Evolutionary conservation across 1,140 invertebrate genomes (phyloP).

Genomic region (Nixonia krombeini): DNA sequence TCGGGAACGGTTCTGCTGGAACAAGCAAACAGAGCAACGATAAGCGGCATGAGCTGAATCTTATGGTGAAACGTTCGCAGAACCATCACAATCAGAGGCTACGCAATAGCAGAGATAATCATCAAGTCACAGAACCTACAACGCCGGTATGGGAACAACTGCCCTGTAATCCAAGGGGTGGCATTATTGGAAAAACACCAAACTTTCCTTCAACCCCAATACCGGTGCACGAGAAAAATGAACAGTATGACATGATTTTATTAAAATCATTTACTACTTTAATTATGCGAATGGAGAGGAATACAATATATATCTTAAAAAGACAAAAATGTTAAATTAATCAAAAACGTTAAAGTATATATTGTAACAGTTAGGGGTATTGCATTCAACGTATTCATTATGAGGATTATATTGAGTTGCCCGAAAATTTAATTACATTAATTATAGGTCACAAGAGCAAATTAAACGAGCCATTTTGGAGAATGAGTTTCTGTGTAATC

Average conservation of each 20-base stretch:
- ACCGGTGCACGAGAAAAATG: constrained; percentile 36
- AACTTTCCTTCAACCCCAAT: constrained; percentile 53
- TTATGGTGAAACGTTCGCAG: constrained; percentile 9
- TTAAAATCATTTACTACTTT: too few relatives aligned
- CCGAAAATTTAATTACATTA: too few relatives aligned
- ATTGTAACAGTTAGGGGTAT: too few relatives aligned
- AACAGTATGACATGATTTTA: constrained; percentile 1
- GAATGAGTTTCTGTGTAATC: constrained; percentile 94
- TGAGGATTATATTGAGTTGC: too few relatives aligned
- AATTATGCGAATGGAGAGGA: too few relatives aligned
- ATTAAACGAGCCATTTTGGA: constrained; percentile 84
- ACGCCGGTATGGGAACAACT: constrained; percentile 34
- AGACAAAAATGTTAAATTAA: too few relatives aligned
- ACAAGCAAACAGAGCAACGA: neutral
- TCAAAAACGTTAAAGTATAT: too few relatives aligned
- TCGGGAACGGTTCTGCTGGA: constrained; percentile 7
- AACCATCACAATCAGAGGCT: constrained; percentile 3
- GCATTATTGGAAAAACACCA: constrained; percentile 61
- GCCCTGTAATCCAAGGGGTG: constrained; percentile 57
- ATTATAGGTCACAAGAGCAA: constrained; percentile 47
- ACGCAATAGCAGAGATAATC: constrained; percentile 2
- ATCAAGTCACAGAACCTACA: neutral
- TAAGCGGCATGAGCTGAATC: neutral
- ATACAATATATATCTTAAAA: too few relatives aligned
- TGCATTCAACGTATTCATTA: too few relatives aligned